Base-by-base conservation (phyloP, 2,888 invertebrate genomes). In the Leptinotarsa peninsularis region DNA sequence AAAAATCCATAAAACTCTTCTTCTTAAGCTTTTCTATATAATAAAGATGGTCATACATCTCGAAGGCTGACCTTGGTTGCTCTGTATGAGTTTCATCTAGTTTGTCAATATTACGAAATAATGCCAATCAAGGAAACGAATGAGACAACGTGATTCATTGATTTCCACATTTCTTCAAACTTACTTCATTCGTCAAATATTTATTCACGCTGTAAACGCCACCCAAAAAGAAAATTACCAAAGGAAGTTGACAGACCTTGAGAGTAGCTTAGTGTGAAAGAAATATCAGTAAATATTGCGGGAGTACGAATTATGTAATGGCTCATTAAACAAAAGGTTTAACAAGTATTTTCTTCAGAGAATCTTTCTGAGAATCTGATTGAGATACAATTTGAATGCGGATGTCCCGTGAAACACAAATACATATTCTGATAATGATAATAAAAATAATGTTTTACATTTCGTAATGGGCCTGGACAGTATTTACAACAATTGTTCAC, bases 171-270 rank as follows among this genome's bases (percentile, higher is more conserved):
- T 43, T 63, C 43, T 63, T 63, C n/a, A n/a, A 63, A 27, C 43
- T 63, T 17, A 63, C 63, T 63, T 13, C 63, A 63, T 63, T 33
- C 63, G 33, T 33, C 43, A 63, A 63, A 63, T 63, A 63, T 63
- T 15, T 63, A 33, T n/a, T n/a, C 27, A n/a, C 4, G 7, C 63
- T 43, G 14, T n/a, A 33, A 63, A 27, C 17, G 63, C 18, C 63
- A 33, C 33, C n/a, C 63, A 63, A 27, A 33, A 43, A 33, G 63
- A 63, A 33, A 33, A 50, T 69, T 21, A 54, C 27, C 23, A 3
- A 43, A 56, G 69, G 69, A 69, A 69, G 69, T 69, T 69, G 43
- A 43, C 69, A 43, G 56, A 56, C 69, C 69, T 69, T 69, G 69
- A 56, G 56, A 56, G 7, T 33, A 63, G 15, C 18, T 27, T n/a